Conservation (phyloP, 2,888 invertebrate genomes). For the Mythimna vitellina region DNA sequence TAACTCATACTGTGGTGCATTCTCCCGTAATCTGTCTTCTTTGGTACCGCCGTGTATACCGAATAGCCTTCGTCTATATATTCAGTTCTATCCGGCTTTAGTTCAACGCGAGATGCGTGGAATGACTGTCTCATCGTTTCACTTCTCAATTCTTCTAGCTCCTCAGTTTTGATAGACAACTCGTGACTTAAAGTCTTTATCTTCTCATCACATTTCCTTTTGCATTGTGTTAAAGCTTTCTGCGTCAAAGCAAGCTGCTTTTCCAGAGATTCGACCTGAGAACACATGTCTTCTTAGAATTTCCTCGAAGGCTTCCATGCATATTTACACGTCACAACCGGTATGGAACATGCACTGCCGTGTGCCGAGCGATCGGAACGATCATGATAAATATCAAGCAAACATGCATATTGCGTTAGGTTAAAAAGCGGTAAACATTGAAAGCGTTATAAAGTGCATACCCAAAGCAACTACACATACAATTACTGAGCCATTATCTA, state of each 20-base stretch:
- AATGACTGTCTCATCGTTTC: slow-evolving; percentile 85
- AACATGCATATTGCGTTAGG: slow-evolving; percentile 72
- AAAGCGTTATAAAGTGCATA: slow-evolving; percentile 72
- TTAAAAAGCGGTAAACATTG: slow-evolving; percentile 67
- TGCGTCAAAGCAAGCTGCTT: slow-evolving; percentile 90
- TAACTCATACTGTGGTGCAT: slow-evolving; percentile 89
- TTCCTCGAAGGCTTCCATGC: slow-evolving; percentile 79
- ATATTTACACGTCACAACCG: slow-evolving; percentile 79
- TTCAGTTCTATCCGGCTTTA: slow-evolving; percentile 86
- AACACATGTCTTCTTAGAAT: slow-evolving; percentile 87
- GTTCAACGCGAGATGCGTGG: slow-evolving; percentile 84
- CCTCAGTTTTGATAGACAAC: slow-evolving; percentile 89
- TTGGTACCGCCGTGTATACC: slow-evolving; percentile 87
- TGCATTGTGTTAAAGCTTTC: slow-evolving; percentile 89
- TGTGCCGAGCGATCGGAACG: slow-evolving; percentile 70
- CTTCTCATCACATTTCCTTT: slow-evolving; percentile 89
- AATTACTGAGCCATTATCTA: slow-evolving; percentile 41
- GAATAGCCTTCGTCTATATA: slow-evolving; percentile 88
- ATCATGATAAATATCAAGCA: slow-evolving; percentile 66
- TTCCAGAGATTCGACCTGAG: slow-evolving; percentile 91
- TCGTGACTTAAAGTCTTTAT: slow-evolving; percentile 91
- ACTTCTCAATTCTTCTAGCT: slow-evolving; percentile 86
- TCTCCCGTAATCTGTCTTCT: slow-evolving; percentile 85
- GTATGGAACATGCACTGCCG: slow-evolving; percentile 79
- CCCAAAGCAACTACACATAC: slow-evolving; percentile 69